Evolutionary conservation across 1,140 invertebrate species (phyloP), one percentile per base, ranked within the genome.

Genomic region (Tetramorium alpestre): DNA sequence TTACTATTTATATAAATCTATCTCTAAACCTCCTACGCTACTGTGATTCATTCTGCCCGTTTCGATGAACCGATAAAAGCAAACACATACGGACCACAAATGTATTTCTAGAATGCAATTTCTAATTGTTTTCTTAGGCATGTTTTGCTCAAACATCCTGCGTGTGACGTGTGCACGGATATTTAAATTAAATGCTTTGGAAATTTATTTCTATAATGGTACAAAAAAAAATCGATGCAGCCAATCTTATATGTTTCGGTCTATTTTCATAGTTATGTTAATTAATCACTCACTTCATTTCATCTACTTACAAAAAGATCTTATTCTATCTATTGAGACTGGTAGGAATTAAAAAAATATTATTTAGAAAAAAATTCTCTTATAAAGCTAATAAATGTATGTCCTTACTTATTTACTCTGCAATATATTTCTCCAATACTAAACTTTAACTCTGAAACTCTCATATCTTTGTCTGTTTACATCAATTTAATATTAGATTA

Each of bases 31-130:
- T 65, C 49, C 13, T 22, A 51, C 13, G 5, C 5, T 33, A 22
- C 1, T 2, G 47, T 69, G 16, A 65, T 64, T 78, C 28, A 47
- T 65, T 33, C 18, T 28, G 3, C 18, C 49, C 41, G 11, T 76
- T 76, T 16, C 54, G 16, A 13, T 76, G 54, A 16, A 60, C 10
- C 28, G 62, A 28, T 76, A 18, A 81, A 81, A 80, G 25, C 13
- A 44, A 81, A 69, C 47, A 81, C 33, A 54, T 13, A 16, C n/a
- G 16, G 22, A 54, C 13, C n/a, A 11, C 28, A 47, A n/a, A 49
- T 54, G 13, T 54, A 22, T 41, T 75, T n/a, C 28, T 51, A 64
- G 56, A 75, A 51, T 47, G 18, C 6, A 18, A 54, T 38, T 38
- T 80, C 33, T 67, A 38, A 18, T 70, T 69, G 16, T 69, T 41